Evolutionary conservation across 2,797 vertebrate species (phyloP), one percentile per base, ranked within the genome.

Genomic region (Artibeus jamaicensis): DNA sequence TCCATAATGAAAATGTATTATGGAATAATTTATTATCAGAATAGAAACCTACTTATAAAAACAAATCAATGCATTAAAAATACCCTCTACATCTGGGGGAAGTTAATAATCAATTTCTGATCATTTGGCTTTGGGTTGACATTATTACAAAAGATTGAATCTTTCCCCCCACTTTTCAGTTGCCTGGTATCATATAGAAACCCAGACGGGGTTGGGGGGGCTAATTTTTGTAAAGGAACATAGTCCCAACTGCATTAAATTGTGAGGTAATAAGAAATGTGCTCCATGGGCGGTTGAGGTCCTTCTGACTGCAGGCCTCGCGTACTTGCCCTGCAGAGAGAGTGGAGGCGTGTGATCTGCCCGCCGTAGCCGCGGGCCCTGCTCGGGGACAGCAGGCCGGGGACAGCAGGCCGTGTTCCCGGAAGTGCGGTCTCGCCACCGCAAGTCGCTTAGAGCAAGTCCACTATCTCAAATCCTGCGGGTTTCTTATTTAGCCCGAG

Each of bases 21-120:
- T 24, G n/a, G n/a, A n/a, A n/a, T n/a, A n/a, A 68, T 84, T 94
- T 86, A 68, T 82, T 93, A 93, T 86, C 57, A 92, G 79, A 92
- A 70, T 68, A 59, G 26, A 76, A 92, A 91, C 50, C 11, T 84
- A 93, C 68, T 67, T 84, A 55, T n/a, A 70, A 78, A 82, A 93
- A 67, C 21, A 87, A 84, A 88, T 78, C 24, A n/a, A 71, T 53
- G 48, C 2, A 24, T 89, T n/a, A 24, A 19, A 42, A 78, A 87
- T 77, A 50, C 24, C 4, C 11, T 70, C 46, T 86, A 74, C 59
- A 59, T 86, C 26, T 5, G 15, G 32, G 24, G 29, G 79, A 81
- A 79, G 14, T 22, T 89, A 90, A 65, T 44, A 50, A 89, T 42
- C 12, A 42, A 18, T 91, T 92, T 76, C 26, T 94, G 24, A 39